Evolutionary conservation across 2,113 vertebrate genomes (phyloP).

Genomic region (Stigmatopora argus): DNA sequence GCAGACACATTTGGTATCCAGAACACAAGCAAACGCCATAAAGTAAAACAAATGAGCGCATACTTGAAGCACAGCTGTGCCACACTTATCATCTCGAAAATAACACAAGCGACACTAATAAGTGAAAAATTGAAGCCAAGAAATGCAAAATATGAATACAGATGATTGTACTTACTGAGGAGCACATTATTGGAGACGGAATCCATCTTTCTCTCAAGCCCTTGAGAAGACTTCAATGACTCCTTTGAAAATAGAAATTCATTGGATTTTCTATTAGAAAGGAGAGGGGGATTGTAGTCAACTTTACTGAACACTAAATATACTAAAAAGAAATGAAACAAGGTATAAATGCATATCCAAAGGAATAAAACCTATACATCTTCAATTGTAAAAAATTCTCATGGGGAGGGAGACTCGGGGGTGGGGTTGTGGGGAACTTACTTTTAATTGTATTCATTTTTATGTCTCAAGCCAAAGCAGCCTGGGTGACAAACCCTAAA

Average conservation of each 20-base stretch:
- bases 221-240: background rate
- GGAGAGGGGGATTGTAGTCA: too few relatives aligned
- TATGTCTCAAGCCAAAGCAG: too few relatives aligned
- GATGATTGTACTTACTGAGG: background rate
- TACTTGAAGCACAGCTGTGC: background rate
- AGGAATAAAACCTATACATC: too few relatives aligned
- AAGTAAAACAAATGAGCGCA: background rate
- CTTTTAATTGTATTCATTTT: too few relatives aligned
- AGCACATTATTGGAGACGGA: slow-evolving; percentile 2
- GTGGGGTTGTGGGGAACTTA: too few relatives aligned
- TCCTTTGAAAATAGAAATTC: background rate
- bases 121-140: background rate
- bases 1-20: too few relatives aligned
- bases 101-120: background rate
- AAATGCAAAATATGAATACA: background rate
- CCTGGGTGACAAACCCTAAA: too few relatives aligned
- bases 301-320: too few relatives aligned
- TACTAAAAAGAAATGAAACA: too few relatives aligned
- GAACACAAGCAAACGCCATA: background rate
- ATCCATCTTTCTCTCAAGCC: background rate
- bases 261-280: background rate
- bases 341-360: too few relatives aligned
- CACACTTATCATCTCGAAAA: background rate
- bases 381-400: too few relatives aligned
- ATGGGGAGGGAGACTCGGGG: too few relatives aligned